Conservation (phyloP, 2,113 vertebrate genomes). For the Tragulus kanchil region DNA sequence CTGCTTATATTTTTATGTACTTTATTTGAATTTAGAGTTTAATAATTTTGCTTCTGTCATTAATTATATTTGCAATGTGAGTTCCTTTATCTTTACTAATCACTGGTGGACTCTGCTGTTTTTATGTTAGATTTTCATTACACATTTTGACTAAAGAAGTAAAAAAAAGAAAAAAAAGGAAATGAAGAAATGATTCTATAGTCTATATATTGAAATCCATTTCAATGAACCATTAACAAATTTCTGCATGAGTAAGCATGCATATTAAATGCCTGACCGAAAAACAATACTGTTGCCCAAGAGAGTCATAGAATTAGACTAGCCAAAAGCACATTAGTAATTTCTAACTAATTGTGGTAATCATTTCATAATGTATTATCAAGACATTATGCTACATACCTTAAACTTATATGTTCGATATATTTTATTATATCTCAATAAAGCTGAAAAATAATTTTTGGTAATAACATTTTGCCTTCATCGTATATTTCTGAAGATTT, state of each 20-base stretch:
- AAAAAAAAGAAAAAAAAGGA: too few relatives aligned
- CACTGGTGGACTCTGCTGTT: background rate
- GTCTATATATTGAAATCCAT: slow-evolving; percentile 22
- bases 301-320: slow-evolving; percentile 12
- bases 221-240: background rate
- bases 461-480: background rate
- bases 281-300: slow-evolving; percentile 20
- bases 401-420: background rate
- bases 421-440: background rate
- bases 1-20: background rate
- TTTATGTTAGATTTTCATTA: background rate
- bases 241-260: background rate
- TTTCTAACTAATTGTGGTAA: too few relatives aligned
- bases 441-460: background rate
- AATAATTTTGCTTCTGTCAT: background rate
- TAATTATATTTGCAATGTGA: background rate
- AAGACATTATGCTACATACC: background rate
- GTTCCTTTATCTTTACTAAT: background rate
- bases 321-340: too few relatives aligned
- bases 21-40: background rate
- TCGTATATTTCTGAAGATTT: background rate
- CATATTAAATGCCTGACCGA: slow-evolving; percentile 50
- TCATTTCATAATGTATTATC: background rate
- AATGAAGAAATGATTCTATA: background rate
- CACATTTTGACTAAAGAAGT: background rate